Base-by-base conservation (phyloP, 2,113 vertebrate genomes). In the Coracopsis vasa region DNA sequence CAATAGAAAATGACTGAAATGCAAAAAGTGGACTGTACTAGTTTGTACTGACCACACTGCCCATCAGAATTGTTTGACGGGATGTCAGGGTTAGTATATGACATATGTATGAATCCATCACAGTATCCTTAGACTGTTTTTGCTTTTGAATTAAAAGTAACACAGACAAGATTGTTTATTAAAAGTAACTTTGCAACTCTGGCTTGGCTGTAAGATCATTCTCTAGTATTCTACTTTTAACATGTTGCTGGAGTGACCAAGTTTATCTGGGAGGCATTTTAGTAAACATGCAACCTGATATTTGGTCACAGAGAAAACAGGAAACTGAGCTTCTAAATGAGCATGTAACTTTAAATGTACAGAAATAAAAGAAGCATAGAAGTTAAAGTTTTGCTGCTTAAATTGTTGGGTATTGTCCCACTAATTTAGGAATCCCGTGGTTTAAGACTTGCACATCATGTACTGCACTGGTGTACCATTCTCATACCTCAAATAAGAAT, bases 71-170 rank as follows among this genome's bases (percentile, higher is more conserved):
- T 62, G 19, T 69, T 90, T 87, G 39, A 73, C 2, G 2, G 28
- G 35, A 51, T 37, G 18, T 45, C 44, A 39, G n/a, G 11, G 7
- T 81, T 80, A 16, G 5, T n/a, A 5, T 29, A 54, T 70, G 75
- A 66, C 18, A 13, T 20, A 23, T 0, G 0, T 39, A 51, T 1
- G 1, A 79, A 88, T 39, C n/a, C 45, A 87, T 31, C 13, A 58
- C 66, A 10, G 17, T 28, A 83, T 47, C 67, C 75, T 72, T 37
- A 88, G n/a, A 27, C 71, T 71, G 61, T 37, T 96, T 79, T 75
- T 71, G 67, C 56, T 90, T 86, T 82, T 74, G 48, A 65, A 37
- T 93, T 92, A 86, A 92, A 95, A 93, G 90, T 90, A 91, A 56
- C 66, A 29, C 80, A 88, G 91, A 91, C 65, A 0, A 61, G 41